Conservation (phyloP, 2,113 vertebrate genomes). For the Aegithalos caudatus region DNA sequence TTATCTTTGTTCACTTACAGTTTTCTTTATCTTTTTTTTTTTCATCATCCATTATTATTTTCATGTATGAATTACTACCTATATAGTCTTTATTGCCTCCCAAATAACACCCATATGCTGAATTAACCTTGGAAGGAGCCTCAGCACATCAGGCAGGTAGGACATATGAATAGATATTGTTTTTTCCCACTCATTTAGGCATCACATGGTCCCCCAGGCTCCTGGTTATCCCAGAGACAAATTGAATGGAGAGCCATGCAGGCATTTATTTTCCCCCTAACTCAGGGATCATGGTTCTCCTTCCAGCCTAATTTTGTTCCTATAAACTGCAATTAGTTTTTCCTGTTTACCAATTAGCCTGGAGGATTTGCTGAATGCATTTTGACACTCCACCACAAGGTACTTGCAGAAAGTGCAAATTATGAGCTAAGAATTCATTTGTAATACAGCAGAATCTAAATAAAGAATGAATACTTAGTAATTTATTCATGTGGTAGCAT, state of each 20-base stretch:
- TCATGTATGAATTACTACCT: not conserved
- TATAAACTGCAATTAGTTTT: conserved; percentile 48
- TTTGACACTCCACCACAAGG: conserved; percentile 35
- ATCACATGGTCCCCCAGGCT: not conserved
- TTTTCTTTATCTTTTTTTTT: not conserved
- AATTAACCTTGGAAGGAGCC: not conserved
- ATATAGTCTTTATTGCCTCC: not conserved
- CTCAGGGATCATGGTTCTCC: not conserved
- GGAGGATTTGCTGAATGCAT: conserved; percentile 48
- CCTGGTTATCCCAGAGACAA: not conserved
- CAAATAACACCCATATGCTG: not conserved
- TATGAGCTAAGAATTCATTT: conserved; percentile 47
- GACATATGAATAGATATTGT: not conserved
- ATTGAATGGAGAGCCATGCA: not conserved
- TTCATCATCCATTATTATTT: not conserved
- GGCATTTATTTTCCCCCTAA: not conserved
- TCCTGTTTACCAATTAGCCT: conserved; percentile 56
- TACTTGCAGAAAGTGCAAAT: conserved; percentile 56
- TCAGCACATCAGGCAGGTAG: not conserved
- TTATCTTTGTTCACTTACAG: not conserved
- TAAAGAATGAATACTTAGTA: conserved; percentile 10
- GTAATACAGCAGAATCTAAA: not conserved
- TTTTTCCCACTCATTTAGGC: not conserved
- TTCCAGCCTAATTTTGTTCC: not conserved
- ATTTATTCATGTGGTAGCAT: conserved; percentile 41